Evolutionary conservation across 2,888 invertebrate genomes (phyloP).

Genomic region (Nomada ruficornis): DNA sequence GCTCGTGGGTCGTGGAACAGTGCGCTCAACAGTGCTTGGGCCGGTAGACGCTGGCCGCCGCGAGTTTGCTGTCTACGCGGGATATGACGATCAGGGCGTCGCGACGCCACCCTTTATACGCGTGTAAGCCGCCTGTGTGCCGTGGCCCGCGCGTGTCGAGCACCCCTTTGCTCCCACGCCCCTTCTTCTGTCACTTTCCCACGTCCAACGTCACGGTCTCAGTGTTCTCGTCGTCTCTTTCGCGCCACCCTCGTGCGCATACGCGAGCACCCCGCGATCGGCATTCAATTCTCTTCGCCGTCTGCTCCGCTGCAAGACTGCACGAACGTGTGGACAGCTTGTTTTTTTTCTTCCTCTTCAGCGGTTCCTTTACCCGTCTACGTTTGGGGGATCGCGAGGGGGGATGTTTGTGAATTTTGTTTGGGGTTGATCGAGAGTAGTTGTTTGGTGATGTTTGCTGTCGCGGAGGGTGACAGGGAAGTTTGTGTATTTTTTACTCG

Average conservation of each 20-base stretch:
- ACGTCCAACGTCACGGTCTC: neutral
- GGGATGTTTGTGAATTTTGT: too few relatives aligned
- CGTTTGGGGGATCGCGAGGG: too few relatives aligned
- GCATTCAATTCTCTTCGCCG: constrained; percentile 46
- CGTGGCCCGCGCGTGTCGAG: constrained; percentile 37
- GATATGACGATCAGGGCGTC: constrained; percentile 79
- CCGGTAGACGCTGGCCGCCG: constrained; percentile 55
- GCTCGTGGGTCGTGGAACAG: constrained; percentile 10
- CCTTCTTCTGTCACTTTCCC: neutral
- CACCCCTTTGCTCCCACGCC: constrained; percentile 10
- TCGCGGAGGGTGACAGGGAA: too few relatives aligned
- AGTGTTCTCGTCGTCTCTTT: neutral
- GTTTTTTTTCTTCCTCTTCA: too few relatives aligned
- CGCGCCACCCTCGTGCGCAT: constrained; percentile 33
- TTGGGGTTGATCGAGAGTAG: too few relatives aligned
- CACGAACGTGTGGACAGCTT: neutral
- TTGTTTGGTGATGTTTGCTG: too few relatives aligned
- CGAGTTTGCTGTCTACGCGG: constrained; percentile 78
- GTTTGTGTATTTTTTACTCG: too few relatives aligned
- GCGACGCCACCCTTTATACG: constrained; percentile 81
- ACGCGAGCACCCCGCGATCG: constrained; percentile 38
- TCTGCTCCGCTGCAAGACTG: constrained; percentile 3
- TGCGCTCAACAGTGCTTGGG: neutral
- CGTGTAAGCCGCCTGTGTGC: constrained; percentile 58
- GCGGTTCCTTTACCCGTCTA: too few relatives aligned